A percentile compares a stretch with the other conserved stretches of the same genome.
phyloP scores from a whole-genome alignment of 2,113 vertebrate species.

The Megaleporinus macrocephalus region DNA sequence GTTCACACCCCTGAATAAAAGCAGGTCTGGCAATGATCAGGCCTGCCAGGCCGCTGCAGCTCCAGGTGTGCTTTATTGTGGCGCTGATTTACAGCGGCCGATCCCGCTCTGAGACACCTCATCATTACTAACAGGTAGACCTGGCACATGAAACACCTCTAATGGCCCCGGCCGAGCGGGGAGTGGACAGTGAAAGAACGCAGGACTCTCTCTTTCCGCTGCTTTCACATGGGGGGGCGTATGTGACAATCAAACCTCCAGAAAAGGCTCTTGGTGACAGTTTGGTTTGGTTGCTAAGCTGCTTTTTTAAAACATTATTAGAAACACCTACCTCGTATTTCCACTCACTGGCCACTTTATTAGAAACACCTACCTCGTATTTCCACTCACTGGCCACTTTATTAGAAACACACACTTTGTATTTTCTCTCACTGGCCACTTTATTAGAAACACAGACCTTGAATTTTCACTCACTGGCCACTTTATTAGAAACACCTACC shows the following conservation, averaged over 20 bases:
- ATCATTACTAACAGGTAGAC: conserved; percentile 78
- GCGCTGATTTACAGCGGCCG: conserved; percentile 72
- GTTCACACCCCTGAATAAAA: conserved; percentile 47
- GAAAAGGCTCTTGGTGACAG: background rate
- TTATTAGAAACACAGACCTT: too few relatives aligned
- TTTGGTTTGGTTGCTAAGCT: background rate
- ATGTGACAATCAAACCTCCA: conserved; percentile 1
- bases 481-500: too few relatives aligned
- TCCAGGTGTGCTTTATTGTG: conserved; percentile 79
- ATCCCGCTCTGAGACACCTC: conserved; percentile 57
- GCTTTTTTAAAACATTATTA: background rate
- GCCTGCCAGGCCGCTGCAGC: conserved; percentile 22
- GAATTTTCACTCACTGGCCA: too few relatives aligned
- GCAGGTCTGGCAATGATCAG: conserved; percentile 58
- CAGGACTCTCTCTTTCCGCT: conserved; percentile 43
- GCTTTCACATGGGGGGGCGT: background rate
- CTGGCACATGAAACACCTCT: conserved; percentile 68
- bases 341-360: too few relatives aligned
- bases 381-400: too few relatives aligned
- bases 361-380: too few relatives aligned
- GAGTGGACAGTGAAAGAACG: conserved; percentile 61
- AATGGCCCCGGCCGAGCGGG: conserved; percentile 71
- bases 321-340: too few relatives aligned
- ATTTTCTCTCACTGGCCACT: too few relatives aligned
- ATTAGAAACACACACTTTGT: too few relatives aligned